Conservation (phyloP, 1,140 invertebrate genomes). For the Euborellia annulipes region DNA sequence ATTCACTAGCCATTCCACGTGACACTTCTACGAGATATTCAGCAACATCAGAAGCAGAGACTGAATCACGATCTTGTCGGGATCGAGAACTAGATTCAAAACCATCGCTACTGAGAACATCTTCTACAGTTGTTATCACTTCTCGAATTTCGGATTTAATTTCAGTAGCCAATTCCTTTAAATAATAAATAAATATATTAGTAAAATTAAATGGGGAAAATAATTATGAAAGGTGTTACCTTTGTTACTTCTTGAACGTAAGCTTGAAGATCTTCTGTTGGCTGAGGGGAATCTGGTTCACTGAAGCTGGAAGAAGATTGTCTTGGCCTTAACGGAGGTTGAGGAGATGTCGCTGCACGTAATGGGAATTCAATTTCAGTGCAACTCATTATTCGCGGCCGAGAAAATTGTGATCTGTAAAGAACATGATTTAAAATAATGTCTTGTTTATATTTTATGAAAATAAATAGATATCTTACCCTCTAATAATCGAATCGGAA, state of each 20-base stretch:
- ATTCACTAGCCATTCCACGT: constrained; percentile 58
- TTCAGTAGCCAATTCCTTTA: constrained; percentile 50
- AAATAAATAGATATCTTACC: too few species aligned
- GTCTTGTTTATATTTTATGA: too few species aligned
- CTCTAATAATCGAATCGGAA: too few species aligned
- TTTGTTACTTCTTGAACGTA: constrained; percentile 59
- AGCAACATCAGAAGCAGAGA: constrained; percentile 52
- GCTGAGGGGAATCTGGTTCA: background rate
- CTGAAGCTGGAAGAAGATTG: background rate
- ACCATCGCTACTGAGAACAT: constrained; percentile 35
- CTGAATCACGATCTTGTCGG: constrained; percentile 33
- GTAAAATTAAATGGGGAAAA: too few species aligned
- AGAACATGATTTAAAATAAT: too few species aligned
- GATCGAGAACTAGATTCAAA: constrained; percentile 13
- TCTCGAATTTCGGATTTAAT: constrained; percentile 65
- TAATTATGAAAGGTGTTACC: too few species aligned
- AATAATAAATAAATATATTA: too few species aligned
- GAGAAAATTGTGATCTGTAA: background rate
- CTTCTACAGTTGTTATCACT: constrained; percentile 60
- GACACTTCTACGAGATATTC: constrained; percentile 60
- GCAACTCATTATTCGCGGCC: background rate
- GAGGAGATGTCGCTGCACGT: too few species aligned
- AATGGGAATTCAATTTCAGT: background rate
- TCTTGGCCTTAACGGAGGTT: too few species aligned
- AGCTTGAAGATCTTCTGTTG: constrained; percentile 43